phyloP scores from a whole-genome alignment of 1,140 invertebrate genomes.

The Papilio polytes region DNA sequence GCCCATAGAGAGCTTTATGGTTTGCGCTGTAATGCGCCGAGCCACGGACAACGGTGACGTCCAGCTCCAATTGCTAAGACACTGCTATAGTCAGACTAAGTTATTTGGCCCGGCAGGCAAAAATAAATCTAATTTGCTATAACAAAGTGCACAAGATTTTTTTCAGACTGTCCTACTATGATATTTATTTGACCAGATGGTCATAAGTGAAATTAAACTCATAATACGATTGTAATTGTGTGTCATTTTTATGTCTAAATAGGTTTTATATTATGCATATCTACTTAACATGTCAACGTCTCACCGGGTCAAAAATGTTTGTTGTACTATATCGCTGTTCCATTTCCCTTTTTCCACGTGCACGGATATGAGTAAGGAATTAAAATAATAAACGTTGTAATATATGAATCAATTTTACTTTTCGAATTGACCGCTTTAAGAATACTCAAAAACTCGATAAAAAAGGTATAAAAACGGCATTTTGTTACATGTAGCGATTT shows the following conservation, averaged over 20 bases:
- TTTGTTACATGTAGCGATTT: no score
- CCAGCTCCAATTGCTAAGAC: conserved; percentile 16
- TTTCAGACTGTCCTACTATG: background rate
- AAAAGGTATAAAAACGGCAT: no score
- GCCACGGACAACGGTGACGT: conserved; percentile 21
- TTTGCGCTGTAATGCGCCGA: conserved; percentile 37
- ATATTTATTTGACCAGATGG: background rate
- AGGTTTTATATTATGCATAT: no score
- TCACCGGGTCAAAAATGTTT: no score
- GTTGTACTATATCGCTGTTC: background rate
- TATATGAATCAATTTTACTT: no score
- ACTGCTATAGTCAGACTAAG: background rate
- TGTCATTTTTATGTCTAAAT: no score
- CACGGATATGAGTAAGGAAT: conserved; percentile 3
- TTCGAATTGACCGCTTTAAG: no score
- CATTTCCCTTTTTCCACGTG: background rate
- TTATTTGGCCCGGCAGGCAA: background rate
- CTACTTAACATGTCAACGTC: no score
- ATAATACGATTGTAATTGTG: no score
- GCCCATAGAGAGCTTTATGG: conserved; percentile 62
- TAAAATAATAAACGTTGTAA: background rate
- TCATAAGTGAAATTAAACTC: background rate
- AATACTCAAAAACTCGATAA: no score
- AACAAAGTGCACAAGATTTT: background rate
- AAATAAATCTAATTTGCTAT: background rate